These are phyloP conservation scores for Pachyuromys duprasi DNA, from an alignment of 2,797 vertebrate genomes.

Conservation along the genomic window DNA sequence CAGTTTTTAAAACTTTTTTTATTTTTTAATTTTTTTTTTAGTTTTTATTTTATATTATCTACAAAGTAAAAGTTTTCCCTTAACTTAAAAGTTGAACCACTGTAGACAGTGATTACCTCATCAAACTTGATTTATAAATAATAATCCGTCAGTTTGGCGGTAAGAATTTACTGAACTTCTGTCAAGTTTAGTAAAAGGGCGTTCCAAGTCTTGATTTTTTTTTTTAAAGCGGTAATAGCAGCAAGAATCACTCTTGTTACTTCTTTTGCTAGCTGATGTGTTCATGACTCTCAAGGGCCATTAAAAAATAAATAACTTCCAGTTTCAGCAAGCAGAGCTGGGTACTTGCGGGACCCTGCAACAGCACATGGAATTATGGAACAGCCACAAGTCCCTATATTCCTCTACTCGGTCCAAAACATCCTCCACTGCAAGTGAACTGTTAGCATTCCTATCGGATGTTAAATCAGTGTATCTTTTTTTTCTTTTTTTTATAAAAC, in stretches of 20 bases:
- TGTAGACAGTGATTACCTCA: slow-evolving; percentile 94
- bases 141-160: slow-evolving; percentile 95
- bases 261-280: slow-evolving; percentile 97
- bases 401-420: slow-evolving; percentile 89
- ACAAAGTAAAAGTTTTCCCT: slow-evolving; percentile 99
- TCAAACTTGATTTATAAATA: slow-evolving; percentile 99
- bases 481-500: slow-evolving; percentile 81
- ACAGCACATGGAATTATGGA: slow-evolving; percentile 89
- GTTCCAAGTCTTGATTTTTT: slow-evolving; percentile 93
- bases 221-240: slow-evolving; percentile 94
- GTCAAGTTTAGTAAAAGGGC: slow-evolving; percentile 95
- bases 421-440: slow-evolving; percentile 95
- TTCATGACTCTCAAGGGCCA: slow-evolving; percentile 96
- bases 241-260: slow-evolving; percentile 98
- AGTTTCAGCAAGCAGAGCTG: slow-evolving; percentile 95
- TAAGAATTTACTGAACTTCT: slow-evolving; percentile 91
- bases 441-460: slow-evolving; percentile 97
- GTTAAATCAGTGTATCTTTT: slow-evolving; percentile 88
- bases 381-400: slow-evolving; percentile 92
- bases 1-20: slow-evolving; percentile 99
- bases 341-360: slow-evolving; percentile 87
- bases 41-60: slow-evolving; percentile 99
- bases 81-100: slow-evolving; percentile 99
- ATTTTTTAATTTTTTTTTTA: slow-evolving; percentile 97
- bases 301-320: slow-evolving; percentile 97